Conservation (phyloP, 2,888 invertebrate species). For the Polyploca ridens region DNA sequence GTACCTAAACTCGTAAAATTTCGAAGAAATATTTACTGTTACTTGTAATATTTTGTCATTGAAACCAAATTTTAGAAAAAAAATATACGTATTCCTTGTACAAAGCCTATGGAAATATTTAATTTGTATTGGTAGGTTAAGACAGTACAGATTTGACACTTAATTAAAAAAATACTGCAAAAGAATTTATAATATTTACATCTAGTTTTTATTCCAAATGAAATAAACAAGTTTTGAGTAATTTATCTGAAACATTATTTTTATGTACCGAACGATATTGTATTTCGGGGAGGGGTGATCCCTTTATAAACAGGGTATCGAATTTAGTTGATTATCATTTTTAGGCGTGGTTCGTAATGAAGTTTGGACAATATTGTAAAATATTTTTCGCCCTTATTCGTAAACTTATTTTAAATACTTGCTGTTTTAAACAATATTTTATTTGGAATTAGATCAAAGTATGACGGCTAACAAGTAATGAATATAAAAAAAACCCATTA, state of each 20-base stretch:
- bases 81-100: slow-evolving; percentile 54
- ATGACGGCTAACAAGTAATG: slow-evolving; percentile 14
- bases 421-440: slow-evolving; percentile 12
- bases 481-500: slow-evolving; percentile 22
- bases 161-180: too few relatives aligned
- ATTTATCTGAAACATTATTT: slow-evolving; percentile 22
- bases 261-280: slow-evolving; percentile 25
- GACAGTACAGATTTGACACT: background rate
- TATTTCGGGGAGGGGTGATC: slow-evolving; percentile 37
- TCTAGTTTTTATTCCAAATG: too few relatives aligned
- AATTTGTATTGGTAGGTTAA: background rate
- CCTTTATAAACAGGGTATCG: slow-evolving; percentile 69
- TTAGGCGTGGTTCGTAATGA: slow-evolving; percentile 53
- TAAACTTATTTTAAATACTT: slow-evolving; percentile 31
- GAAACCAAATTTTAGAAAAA: background rate
- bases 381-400: slow-evolving; percentile 55
- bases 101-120: slow-evolving; percentile 27
- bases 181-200: too few relatives aligned
- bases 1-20: too few relatives aligned
- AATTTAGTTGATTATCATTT: slow-evolving; percentile 44
- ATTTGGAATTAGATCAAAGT: slow-evolving; percentile 13
- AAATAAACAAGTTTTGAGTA: background rate
- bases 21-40: slow-evolving; percentile 8
- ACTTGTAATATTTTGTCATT: background rate
- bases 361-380: slow-evolving; percentile 72